Base-by-base conservation (phyloP, 1,140 invertebrate genomes). In the Periplaneta americana region DNA sequence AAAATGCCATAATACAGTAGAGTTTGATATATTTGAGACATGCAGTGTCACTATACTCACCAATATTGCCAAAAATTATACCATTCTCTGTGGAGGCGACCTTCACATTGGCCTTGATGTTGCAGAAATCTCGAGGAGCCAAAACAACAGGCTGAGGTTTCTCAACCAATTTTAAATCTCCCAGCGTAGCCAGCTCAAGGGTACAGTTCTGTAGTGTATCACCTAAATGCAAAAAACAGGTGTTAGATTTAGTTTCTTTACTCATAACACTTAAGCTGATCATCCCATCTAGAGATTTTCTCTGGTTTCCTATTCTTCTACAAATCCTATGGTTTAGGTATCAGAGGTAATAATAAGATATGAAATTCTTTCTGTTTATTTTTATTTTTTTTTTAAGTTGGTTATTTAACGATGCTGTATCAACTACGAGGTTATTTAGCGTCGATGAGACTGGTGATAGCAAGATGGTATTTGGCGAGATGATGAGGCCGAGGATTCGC, bases 21-120 rank as follows among this genome's bases (percentile, higher is more conserved):
- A 57, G n/a, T n/a, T n/a, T n/a, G n/a, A n/a, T n/a, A n/a, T n/a
- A n/a, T n/a, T n/a, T n/a, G 18, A 32, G 18, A 34, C 9, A 75
- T 28, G 48, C 78, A 79, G 28, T n/a, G n/a, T n/a, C n/a, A n/a
- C 31, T 37, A 18, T 31, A 85, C 85, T 87, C 88, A 96, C 96
- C 96, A 86, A 99, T 99, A 88, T 99, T 99, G 82, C 99, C 98
- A 91, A 99, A 99, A 83, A 99, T 99, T 82, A 99, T 98, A 79
- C 98, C 98, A 89, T 99, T 99, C 89, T 99, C 98, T 13, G 98
- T 99, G 1, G 98, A 99, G 0, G 98, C 96, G 8, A 93, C 91
- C 90, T 98, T 98, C 17, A 98, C 97, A 87, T 97, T 98, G 0
- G 98, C 98, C 88, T 99, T 98, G 83, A 99, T 99, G 86, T 98